Evolutionary conservation across 2,797 vertebrate genomes (phyloP).

Genomic region (Paratrypauchen microcephalus): DNA sequence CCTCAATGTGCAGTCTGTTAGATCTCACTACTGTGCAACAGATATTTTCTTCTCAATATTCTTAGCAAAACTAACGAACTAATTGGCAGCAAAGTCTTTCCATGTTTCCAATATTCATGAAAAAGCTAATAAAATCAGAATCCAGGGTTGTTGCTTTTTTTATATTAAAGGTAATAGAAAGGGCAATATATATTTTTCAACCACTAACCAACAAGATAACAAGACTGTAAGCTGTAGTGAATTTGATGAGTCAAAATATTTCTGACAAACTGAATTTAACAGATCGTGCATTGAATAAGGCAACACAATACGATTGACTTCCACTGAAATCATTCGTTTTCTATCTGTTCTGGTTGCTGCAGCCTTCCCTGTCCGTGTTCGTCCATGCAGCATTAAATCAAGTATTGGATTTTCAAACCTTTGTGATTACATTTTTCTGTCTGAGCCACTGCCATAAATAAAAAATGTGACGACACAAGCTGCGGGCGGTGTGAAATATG

Average conservation of each 20-base stretch:
- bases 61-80: too few species aligned
- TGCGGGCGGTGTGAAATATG: background rate
- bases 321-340: background rate
- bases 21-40: too few species aligned
- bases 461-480: conserved; percentile 3
- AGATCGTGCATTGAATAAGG: background rate
- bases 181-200: too few species aligned
- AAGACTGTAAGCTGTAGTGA: background rate
- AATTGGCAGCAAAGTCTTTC: too few species aligned
- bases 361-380: background rate
- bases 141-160: too few species aligned
- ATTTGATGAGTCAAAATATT: background rate
- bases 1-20: too few species aligned
- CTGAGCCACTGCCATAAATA: background rate
- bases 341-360: background rate
- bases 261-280: background rate
- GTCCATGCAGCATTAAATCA: background rate
- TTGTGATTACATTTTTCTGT: background rate
- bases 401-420: conserved; percentile 3
- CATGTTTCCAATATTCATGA: too few species aligned
- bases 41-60: too few species aligned
- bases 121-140: too few species aligned
- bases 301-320: background rate
- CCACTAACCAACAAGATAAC: background rate
- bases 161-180: too few species aligned